These are phyloP conservation scores for Dryas iulia DNA, from an alignment of 1,140 invertebrate species.

Conservation along the genomic window DNA sequence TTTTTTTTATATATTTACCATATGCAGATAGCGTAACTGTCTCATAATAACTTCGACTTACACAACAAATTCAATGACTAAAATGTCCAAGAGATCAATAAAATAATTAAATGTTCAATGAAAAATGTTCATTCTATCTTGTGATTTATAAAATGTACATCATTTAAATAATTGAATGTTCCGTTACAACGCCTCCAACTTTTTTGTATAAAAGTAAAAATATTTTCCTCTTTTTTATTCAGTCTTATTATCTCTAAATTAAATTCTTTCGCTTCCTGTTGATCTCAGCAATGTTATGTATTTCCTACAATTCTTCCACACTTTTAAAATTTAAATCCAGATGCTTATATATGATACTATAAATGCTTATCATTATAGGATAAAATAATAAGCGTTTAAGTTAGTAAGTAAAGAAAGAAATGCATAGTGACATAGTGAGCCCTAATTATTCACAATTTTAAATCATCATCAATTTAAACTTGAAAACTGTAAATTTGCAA, in stretches of 20 bases:
- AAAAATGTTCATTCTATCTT: constrained; percentile 7
- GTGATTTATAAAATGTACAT: background rate
- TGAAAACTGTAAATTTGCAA: too few relatives aligned
- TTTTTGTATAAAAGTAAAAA: background rate
- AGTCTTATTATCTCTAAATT: background rate
- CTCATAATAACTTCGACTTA: too few relatives aligned
- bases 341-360: background rate
- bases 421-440: too few relatives aligned
- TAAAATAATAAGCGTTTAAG: too few relatives aligned
- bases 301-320: background rate
- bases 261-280: background rate
- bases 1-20: too few relatives aligned
- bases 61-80: too few relatives aligned
- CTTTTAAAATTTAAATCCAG: background rate
- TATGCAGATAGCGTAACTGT: too few relatives aligned
- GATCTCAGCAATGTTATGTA: background rate
- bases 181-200: background rate
- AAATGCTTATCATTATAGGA: background rate
- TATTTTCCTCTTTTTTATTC: background rate
- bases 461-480: too few relatives aligned
- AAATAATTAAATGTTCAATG: too few relatives aligned
- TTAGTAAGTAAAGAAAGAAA: too few relatives aligned
- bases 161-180: background rate
- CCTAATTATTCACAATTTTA: too few relatives aligned
- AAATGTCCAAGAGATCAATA: too few relatives aligned